phyloP scores from a whole-genome alignment of 1,140 invertebrate species.

The Papilio glaucus region DNA sequence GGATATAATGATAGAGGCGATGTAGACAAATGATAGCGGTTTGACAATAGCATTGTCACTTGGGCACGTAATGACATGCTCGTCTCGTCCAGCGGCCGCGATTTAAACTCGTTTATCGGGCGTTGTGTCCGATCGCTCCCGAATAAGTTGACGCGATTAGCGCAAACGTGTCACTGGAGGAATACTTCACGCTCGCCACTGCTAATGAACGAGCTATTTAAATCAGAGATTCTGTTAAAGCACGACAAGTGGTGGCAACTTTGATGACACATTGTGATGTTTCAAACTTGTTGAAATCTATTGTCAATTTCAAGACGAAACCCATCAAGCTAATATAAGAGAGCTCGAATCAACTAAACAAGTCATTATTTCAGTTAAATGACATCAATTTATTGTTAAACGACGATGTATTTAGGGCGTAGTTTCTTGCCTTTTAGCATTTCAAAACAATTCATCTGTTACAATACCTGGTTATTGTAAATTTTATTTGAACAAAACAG shows the following conservation, averaged over 20 bases:
- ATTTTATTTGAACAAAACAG: constrained; percentile 32
- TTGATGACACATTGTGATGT: not conserved
- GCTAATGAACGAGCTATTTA: constrained; percentile 13
- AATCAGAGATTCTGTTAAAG: not conserved
- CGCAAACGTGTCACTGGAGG: constrained; percentile 59
- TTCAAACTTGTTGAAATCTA: not conserved
- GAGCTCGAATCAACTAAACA: not conserved
- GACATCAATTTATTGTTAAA: not conserved
- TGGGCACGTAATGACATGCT: constrained; percentile 67
- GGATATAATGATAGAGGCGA: constrained; percentile 49
- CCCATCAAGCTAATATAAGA: not conserved
- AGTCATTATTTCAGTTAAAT: not conserved
- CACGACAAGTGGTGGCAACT: not conserved
- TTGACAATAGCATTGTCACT: constrained; percentile 39
- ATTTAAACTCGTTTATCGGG: constrained; percentile 77
- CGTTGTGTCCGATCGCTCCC: constrained; percentile 65
- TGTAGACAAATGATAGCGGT: constrained; percentile 15
- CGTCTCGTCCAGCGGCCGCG: constrained; percentile 69
- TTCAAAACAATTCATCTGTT: constrained; percentile 26
- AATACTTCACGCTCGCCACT: constrained; percentile 52
- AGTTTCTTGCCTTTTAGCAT: constrained; percentile 29
- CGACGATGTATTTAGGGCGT: not conserved
- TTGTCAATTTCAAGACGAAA: not conserved
- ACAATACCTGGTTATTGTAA: constrained; percentile 26
- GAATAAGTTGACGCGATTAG: constrained; percentile 67